These are phyloP conservation scores for Megaustenia siamemsis DNA, from an alignment of 2,888 invertebrate species.

Conservation along the genomic window DNA sequence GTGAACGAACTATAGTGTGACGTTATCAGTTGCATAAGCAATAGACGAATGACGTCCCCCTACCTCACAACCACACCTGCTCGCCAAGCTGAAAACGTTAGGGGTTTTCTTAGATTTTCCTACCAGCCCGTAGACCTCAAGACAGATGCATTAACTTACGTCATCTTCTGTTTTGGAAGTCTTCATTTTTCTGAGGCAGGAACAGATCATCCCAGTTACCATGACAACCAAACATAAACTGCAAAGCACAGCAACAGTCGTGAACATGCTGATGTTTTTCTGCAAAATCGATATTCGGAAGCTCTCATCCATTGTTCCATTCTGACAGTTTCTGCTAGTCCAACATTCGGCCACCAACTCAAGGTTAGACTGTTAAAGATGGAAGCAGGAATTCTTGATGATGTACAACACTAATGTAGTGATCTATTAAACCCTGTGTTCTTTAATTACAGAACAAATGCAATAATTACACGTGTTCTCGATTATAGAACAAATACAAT, in stretches of 20 bases:
- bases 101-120: too few species aligned
- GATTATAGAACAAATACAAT: too few species aligned
- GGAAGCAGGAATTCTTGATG: too few species aligned
- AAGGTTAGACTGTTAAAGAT: neutral
- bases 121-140: neutral
- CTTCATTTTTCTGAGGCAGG: neutral
- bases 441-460: too few species aligned
- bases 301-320: neutral
- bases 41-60: too few species aligned
- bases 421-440: too few species aligned
- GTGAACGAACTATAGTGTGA: too few species aligned
- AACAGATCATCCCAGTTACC: neutral
- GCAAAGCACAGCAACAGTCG: neutral
- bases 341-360: neutral
- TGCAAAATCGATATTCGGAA: neutral
- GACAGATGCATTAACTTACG: neutral
- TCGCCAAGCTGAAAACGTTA: too few species aligned
- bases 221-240: conserved; percentile 10
- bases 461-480: too few species aligned
- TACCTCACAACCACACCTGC: too few species aligned
- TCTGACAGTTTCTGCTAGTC: neutral
- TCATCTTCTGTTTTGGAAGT: neutral
- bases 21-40: too few species aligned
- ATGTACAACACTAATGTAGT: too few species aligned
- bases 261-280: neutral